These are phyloP conservation scores for Seriola aureovittata DNA, from an alignment of 2,113 vertebrate species.

Conservation along the genomic window DNA sequence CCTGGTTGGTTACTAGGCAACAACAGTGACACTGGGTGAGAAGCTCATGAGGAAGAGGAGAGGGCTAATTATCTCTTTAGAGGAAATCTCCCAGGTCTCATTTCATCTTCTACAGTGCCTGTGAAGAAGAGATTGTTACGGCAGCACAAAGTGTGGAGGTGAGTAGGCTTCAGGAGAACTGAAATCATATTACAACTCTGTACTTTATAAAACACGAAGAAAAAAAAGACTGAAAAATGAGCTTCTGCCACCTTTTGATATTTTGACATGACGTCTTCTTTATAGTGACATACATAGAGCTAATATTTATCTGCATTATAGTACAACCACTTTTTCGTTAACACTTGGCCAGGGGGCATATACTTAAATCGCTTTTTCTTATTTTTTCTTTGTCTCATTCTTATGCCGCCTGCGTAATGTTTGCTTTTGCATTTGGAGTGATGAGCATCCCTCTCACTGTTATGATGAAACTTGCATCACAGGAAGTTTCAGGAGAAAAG, in stretches of 20 bases:
- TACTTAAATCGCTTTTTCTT: neutral
- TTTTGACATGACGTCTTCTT: neutral
- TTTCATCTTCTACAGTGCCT: slow-evolving; percentile 41
- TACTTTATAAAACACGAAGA: neutral
- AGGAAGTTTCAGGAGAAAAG: slow-evolving; percentile 19
- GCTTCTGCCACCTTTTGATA: neutral
- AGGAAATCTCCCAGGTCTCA: slow-evolving; percentile 51
- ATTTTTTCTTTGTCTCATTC: neutral
- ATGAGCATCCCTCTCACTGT: slow-evolving; percentile 10
- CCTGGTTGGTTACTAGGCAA: slow-evolving; percentile 57
- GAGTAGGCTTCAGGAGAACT: slow-evolving; percentile 4
- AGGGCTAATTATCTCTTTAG: slow-evolving; percentile 62
- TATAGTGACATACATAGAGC: neutral
- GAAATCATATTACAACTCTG: neutral
- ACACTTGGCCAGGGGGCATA: neutral
- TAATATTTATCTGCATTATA: neutral
- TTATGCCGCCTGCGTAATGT: neutral
- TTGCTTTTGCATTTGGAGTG: slow-evolving; percentile 15
- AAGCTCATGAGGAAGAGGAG: slow-evolving; percentile 48
- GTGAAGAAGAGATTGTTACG: slow-evolving; percentile 22
- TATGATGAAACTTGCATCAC: slow-evolving; percentile 37
- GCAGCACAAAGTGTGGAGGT: slow-evolving; percentile 25
- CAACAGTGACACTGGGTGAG: slow-evolving; percentile 56
- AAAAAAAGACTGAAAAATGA: neutral
- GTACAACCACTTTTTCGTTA: neutral